Base-by-base conservation (phyloP, 2,797 vertebrate genomes). In the Acrossocheilus wenchowensis region DNA sequence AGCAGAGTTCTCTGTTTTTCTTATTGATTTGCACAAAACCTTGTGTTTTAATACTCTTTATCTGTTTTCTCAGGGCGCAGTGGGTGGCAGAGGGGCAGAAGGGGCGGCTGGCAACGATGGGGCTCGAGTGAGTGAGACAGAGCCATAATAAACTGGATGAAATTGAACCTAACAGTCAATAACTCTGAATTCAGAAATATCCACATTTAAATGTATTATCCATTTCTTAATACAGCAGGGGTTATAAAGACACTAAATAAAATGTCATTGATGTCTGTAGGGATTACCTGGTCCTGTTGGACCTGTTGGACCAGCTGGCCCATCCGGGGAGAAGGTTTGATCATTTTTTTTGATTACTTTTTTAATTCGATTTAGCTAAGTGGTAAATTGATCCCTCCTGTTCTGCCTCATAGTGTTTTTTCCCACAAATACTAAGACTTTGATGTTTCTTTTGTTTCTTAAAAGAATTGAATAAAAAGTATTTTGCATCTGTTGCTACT, bases 61-160 rank as follows among this genome's bases (percentile, higher is more conserved):
- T 74, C 39, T 78, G 57, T 86, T 64, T 60, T 88, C 39, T 82
- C 84, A 99, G 98, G 98, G 98, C 0, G 94, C 96, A 0, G 12
- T 94, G 8, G 98, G 98, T 87, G 97, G 96, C 30, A 96, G 95
- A 75, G 98, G 98, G 84, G 88, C 91, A 2, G 98, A 99, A 94
- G 98, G 98, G 48, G 98, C 96, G 66, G 95, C 97, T 83, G 98
- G 98, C 77, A 96, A 97, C 0, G 98, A 99, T 2, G 98, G 98
- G 5, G 95, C 96, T 17, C 95, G 98, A 92, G 98, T 99, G 92
- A 97, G 98, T 96, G 6, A 89, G n/a, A 10, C 66, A 15, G 4
- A 54, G 50, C 5, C 19, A 52, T 41, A 26, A 36, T 62, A 72
- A 48, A 71, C 34, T 26, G 2, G 12, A 82, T 14, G 3, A 36